Evolutionary conservation across 2,797 vertebrate species (phyloP), one percentile per base, ranked within the genome.

Genomic region (Ceyx erithaca): DNA sequence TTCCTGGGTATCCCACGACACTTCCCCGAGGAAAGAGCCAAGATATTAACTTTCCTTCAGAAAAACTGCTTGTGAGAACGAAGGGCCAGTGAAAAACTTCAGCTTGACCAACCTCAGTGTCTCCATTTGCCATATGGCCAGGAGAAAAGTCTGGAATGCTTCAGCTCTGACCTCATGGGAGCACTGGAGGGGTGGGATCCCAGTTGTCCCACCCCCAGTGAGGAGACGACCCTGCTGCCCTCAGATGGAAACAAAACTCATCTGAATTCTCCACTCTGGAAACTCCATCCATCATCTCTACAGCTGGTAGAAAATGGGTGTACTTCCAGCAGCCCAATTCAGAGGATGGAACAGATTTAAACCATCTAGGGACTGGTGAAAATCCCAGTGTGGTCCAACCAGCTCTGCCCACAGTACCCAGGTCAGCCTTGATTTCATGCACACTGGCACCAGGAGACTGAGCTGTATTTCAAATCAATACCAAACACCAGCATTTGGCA

Each of bases 11-110:
- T 76, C 81, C 85, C 70, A 75, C 73, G 59, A 6, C 21, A 25
- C 88, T 91, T 89, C 92, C 92, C 93, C 72, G 89, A 94, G 84
- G 68, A 91, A 91, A 82, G 45, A 37, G 81, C 51, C 66, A 9
- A 83, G 86, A 59, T 87, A 95, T 94, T 93, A 59, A 12, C 54
- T 95, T 95, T 89, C 92, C 66, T 75, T 31, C 0, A 3, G 28
- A 13, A 33, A 67, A 88, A 64, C 0, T 3, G 19, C 8, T 62
- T 48, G 86, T 87, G 93, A 73, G 94, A 96, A 87, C 0, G 0
- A 2, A 25, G 13, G 35, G 51, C 6, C 1, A 0, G 31, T 49
- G 85, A 48, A 28, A 66, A 85, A 68, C 41, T 63, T 23, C 54
- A 52, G 62, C 40, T 30, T 69, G 75, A 18, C 43, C 79, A 28